These are phyloP conservation scores for Octodon degus DNA, from an alignment of 2,113 vertebrate genomes.

Conservation along the genomic window DNA sequence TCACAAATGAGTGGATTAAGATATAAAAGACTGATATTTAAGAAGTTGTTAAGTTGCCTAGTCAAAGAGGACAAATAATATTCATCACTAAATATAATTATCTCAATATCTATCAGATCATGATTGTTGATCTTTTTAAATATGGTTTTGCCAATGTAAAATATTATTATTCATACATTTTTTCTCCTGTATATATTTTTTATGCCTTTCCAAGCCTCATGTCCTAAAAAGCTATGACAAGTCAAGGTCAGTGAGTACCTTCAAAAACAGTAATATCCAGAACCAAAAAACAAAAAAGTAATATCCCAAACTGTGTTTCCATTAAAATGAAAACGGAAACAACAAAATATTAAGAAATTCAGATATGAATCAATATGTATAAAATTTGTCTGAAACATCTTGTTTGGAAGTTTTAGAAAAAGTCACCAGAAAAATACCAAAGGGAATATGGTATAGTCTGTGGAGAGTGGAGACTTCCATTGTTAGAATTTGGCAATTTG, in stretches of 20 bases:
- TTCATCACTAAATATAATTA: neutral
- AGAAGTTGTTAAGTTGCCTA: neutral
- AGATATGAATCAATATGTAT: neutral
- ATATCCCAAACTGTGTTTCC: neutral
- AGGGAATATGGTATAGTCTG: neutral
- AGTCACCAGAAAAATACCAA: neutral
- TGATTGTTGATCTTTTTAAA: neutral
- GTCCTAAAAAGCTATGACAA: neutral
- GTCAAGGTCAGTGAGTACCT: neutral
- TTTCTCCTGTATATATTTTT: neutral
- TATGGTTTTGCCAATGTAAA: neutral
- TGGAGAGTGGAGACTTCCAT: neutral
- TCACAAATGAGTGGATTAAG: conserved; percentile 16
- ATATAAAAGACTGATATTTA: conserved; percentile 24
- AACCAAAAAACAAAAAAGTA: neutral
- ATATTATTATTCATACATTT: neutral
- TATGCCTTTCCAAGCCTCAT: neutral
- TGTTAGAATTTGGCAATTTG: neutral
- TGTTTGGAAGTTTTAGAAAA: neutral
- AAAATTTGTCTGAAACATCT: neutral
- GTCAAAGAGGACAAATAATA: conserved; percentile 12
- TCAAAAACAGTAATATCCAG: neutral
- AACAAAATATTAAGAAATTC: neutral
- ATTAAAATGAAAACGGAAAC: neutral
- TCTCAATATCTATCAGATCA: neutral